Evolutionary conservation across 2,113 vertebrate genomes (phyloP).

Genomic region (Thermophis baileyi): DNA sequence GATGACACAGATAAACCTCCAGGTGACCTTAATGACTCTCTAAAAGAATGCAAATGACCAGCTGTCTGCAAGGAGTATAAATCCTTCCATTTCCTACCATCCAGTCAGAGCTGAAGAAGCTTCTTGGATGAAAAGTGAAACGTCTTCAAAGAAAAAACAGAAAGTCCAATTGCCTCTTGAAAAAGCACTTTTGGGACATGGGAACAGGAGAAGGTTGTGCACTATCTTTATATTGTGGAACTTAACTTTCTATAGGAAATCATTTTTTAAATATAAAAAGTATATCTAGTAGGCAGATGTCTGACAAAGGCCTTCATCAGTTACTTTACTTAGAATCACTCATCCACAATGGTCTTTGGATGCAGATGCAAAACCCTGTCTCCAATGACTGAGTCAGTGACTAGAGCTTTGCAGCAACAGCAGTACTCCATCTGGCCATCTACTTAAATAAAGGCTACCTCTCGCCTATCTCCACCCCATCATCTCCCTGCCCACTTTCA

Average conservation of each 20-base stretch:
- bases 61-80: no score
- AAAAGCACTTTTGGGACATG: background rate
- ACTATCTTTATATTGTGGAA: background rate
- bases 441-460: background rate
- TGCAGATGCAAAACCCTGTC: background rate
- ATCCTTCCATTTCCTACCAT: no score
- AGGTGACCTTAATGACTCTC: no score
- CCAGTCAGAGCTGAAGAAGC: no score
- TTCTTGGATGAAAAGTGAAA: no score
- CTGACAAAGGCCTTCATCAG: background rate
- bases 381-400: background rate
- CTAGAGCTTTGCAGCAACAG: background rate
- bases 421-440: background rate
- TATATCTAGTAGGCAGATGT: background rate
- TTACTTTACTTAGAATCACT: background rate
- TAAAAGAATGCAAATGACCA: no score
- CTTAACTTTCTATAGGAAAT: background rate
- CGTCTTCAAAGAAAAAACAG: no score
- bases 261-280: background rate
- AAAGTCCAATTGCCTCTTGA: no score
- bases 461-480: background rate
- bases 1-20: no score
- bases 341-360: background rate
- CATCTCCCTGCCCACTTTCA: background rate
- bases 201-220: background rate